phyloP scores from a whole-genome alignment of 2,797 vertebrate genomes.

The Agapornis canus region DNA sequence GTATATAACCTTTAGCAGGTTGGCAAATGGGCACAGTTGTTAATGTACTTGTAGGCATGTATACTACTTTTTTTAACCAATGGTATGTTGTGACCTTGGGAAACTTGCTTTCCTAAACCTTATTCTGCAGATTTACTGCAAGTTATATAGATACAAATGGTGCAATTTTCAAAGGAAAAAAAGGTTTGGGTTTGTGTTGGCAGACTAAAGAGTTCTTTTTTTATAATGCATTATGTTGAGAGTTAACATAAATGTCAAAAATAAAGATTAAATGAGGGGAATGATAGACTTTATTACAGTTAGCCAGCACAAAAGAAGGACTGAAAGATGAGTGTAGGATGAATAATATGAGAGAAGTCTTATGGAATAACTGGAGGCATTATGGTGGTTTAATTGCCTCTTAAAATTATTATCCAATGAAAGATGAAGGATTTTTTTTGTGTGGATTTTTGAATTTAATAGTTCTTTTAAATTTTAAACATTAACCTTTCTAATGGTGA shows the following conservation, averaged over 20 bases:
- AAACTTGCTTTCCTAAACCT: slow-evolving; percentile 1
- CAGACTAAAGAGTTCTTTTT: neutral
- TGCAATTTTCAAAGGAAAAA: neutral
- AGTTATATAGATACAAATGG: neutral
- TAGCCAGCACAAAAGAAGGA: neutral
- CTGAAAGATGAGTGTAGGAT: neutral
- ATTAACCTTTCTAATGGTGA: slow-evolving; percentile 60
- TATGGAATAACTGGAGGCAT: slow-evolving; percentile 31
- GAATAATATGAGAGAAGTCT: slow-evolving; percentile 18
- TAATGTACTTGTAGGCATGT: neutral
- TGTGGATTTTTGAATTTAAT: slow-evolving; percentile 62
- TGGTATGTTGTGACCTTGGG: neutral
- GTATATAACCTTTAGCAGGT: neutral
- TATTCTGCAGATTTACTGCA: neutral
- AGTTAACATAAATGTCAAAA: neutral
- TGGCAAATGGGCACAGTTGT: neutral
- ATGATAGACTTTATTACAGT: neutral
- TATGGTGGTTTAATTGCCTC: slow-evolving; percentile 52
- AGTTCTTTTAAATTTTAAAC: slow-evolving; percentile 64
- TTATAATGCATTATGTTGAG: slow-evolving; percentile 1
- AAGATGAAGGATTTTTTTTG: slow-evolving; percentile 37
- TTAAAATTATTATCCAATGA: slow-evolving; percentile 59
- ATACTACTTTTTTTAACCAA: neutral
- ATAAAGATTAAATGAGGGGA: neutral
- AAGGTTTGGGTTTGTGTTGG: neutral